Evolutionary conservation across 2,888 invertebrate genomes (phyloP).

Genomic region (Paralinhomoeus sp.): DNA sequence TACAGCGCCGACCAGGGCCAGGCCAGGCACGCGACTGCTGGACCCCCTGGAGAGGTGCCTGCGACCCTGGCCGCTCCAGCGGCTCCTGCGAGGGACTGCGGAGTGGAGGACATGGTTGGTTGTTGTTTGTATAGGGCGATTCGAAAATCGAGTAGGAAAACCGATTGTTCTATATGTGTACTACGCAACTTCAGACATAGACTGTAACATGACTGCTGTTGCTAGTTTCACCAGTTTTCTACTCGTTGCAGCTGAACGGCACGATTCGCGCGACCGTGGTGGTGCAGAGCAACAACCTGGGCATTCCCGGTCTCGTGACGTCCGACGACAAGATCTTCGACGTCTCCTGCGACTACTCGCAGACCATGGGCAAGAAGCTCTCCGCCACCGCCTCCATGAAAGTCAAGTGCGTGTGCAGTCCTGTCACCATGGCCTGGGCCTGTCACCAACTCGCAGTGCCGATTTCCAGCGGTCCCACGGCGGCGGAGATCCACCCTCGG

Average conservation of each 20-base stretch:
- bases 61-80: too few relatives aligned
- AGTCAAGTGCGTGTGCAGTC: conserved; percentile 11
- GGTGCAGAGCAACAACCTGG: conserved; percentile 24
- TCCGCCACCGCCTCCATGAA: conserved; percentile 21
- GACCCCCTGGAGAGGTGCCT: too few relatives aligned
- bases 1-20: too few relatives aligned
- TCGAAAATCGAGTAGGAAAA: too few relatives aligned
- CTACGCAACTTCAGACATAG: too few relatives aligned
- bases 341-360: conserved; percentile 18
- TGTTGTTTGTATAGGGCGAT: too few relatives aligned
- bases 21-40: too few relatives aligned
- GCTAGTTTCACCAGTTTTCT: neutral
- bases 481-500: conserved; percentile 21
- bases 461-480: conserved; percentile 18
- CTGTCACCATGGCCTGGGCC: neutral
- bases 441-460: neutral
- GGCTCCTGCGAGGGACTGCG: conserved; percentile 1
- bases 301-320: conserved; percentile 24
- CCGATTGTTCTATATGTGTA: too few relatives aligned
- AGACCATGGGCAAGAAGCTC: conserved; percentile 20
- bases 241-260: conserved; percentile 12
- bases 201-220: neutral
- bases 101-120: conserved; percentile 2
- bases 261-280: conserved; percentile 23
- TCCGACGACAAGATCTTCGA: conserved; percentile 24